Base-by-base conservation (phyloP, 2,888 invertebrate genomes). In the Hipparchia semele region DNA sequence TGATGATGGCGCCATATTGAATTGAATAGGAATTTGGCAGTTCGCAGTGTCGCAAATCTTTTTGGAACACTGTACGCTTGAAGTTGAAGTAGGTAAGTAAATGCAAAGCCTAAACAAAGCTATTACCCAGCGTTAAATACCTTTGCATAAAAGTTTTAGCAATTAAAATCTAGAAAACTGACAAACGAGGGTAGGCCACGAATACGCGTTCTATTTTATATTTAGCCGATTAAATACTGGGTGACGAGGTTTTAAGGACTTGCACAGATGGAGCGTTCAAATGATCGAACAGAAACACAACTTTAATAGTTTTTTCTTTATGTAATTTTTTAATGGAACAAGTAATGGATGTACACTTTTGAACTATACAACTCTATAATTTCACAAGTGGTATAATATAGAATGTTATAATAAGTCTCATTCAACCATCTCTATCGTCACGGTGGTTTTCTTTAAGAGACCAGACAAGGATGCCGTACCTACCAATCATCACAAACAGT, bases 111-210 rank as follows among this genome's bases (percentile, higher is more conserved):
- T 10, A 59, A 39, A 59, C 65, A 46, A 49, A 49, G 60, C 60
- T 49, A 51, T 49, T 46, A 46, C 7, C 23, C 33, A 65, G 51
- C 4, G 10, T 6, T 23, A 64, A 64, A 61, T 61, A 10, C n/a
- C 13, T 62, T 73, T 66, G 59, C 12, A 49, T 59, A 46, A 68
- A 71, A 49, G 53, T 67, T 68, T 33, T 65, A 51, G n/a, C n/a
- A 49, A 0, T 60, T 12, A 60, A 58, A 59, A 80, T 80, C 84
- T 84, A 79, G 79, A 78, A 76, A 79, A 81, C 77, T 81, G 79
- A 83, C 80, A 85, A 90, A 91, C 77, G 86, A 81, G 80, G 77
- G 77, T 72, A 75, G 77, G 84, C 80, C 91, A 91, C 91, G 91
- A 84, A 84, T 81, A 77, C 73, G 77, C 80, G 85, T 82, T 83